Percentiles rank a stretch among this genome's conserved stretches.
phyloP scores from a whole-genome alignment of 1,140 invertebrate genomes.

The Pararge aegeria region DNA sequence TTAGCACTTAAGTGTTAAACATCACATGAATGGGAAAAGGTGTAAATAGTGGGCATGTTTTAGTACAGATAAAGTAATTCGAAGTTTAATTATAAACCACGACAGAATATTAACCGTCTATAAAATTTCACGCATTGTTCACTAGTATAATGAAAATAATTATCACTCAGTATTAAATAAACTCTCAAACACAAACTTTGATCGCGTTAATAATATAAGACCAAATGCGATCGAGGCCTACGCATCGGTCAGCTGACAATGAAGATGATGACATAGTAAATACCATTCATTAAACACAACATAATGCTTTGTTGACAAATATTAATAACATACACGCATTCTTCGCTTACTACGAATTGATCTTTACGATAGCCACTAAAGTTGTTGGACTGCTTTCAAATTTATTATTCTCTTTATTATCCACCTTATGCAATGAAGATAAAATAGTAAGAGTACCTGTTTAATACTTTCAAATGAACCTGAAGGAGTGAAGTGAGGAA shows the following conservation, averaged over 20 bases:
- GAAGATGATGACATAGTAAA: conserved; percentile 34
- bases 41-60: too few relatives aligned
- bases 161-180: not conserved
- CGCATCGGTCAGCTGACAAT: conserved; percentile 1
- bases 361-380: not conserved
- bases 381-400: not conserved
- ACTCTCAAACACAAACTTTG: conserved; percentile 2
- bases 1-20: too few relatives aligned
- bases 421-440: too few relatives aligned
- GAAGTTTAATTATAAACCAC: too few relatives aligned
- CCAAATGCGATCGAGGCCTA: not conserved
- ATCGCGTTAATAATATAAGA: not conserved
- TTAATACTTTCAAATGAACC: too few relatives aligned
- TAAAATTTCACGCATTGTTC: not conserved
- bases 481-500: too few relatives aligned
- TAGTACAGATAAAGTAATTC: too few relatives aligned
- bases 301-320: conserved; percentile 57
- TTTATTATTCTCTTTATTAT: not conserved
- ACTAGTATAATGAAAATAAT: not conserved
- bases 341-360: conserved; percentile 36
- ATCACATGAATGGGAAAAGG: too few relatives aligned
- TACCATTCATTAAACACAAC: conserved; percentile 41
- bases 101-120: not conserved
- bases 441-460: too few relatives aligned
- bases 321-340: conserved; percentile 53